Evolutionary conservation across 2,888 invertebrate species (phyloP).

Genomic region (Drosophila tripunctata): DNA sequence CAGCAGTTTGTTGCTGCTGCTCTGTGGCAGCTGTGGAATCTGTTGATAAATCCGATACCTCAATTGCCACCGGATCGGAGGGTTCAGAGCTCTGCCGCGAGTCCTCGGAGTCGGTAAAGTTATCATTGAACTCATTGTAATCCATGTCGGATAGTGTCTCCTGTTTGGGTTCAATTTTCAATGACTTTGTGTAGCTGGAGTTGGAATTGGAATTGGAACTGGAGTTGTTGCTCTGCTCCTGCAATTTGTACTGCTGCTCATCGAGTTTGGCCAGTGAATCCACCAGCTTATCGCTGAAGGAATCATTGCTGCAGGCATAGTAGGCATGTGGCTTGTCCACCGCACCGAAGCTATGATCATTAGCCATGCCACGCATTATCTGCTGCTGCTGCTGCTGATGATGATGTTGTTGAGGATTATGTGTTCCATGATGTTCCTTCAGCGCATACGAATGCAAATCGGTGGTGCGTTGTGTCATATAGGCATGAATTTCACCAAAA

Average conservation of each 20-base stretch:
- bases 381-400: too few relatives aligned
- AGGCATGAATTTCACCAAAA: slow-evolving; percentile 80
- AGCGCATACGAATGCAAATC: slow-evolving; percentile 82
- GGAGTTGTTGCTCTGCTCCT: neutral
- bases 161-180: slow-evolving; percentile 6
- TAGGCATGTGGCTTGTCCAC: too few relatives aligned
- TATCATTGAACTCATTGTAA: slow-evolving; percentile 23
- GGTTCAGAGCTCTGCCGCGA: slow-evolving; percentile 41
- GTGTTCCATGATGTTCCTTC: too few relatives aligned
- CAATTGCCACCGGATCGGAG: slow-evolving; percentile 49
- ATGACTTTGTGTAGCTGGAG: too few relatives aligned
- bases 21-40: slow-evolving; percentile 7
- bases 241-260: slow-evolving; percentile 27
- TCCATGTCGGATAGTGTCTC: neutral
- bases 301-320: neutral
- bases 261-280: slow-evolving; percentile 2
- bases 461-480: slow-evolving; percentile 81
- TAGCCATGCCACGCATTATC: slow-evolving; percentile 59
- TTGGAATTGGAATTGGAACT: neutral
- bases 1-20: neutral
- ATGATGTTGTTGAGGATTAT: slow-evolving; percentile 5
- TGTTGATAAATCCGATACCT: slow-evolving; percentile 40
- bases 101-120: slow-evolving; percentile 38
- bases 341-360: slow-evolving; percentile 77
- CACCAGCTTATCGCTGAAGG: slow-evolving; percentile 11